Base-by-base conservation (phyloP, 2,113 vertebrate species). In the Amia ocellicauda region DNA sequence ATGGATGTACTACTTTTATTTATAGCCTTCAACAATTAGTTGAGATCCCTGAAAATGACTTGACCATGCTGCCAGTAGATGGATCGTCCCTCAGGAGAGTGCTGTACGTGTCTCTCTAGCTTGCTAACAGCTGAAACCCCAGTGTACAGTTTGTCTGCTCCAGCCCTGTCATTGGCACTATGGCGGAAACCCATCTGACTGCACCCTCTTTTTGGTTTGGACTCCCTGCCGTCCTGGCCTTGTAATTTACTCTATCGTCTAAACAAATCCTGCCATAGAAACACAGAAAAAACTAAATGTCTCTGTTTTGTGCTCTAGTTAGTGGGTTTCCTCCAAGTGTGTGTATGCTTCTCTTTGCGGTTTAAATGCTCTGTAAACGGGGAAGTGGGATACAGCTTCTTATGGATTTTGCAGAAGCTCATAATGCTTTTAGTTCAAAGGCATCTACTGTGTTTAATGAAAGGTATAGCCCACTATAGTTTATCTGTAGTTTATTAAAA, bases 261-360 rank as follows among this genome's bases (percentile, higher is more conserved):
- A 58, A 58, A 58, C 31, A 17, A 13, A 42, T 14, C 4, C 29
- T 31, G 41, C 56, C 28, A 41, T 20, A 58, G n/a, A 58, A 11
- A 11, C 10, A 10, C 29, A 14, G 17, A 10, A 31, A n/a, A 23
- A 58, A 9, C 36, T 14, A 13, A 41, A 58, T 23, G 13, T 13
- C 27, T 58, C 16, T 58, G 53, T 17, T 31, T 31, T 31, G 28
- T 8, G 24, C 26, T n/a, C 7, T 3, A 28, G 24, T 17, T 29
- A 7, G 53, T 14, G 13, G 10, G 31, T 40, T 40, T 42, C 56
- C 31, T 20, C 17, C 3, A 22, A 36, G 3, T 57, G 4, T 20
- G 45, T 47, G 7, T n/a, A n/a, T n/a, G n/a, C n/a, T n/a, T n/a
- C n/a, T n/a, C n/a, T n/a, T n/a, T n/a, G n/a, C n/a, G n/a, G n/a